Conservation (phyloP, 2,888 invertebrate genomes). For the Amblyjoppa proteus region DNA sequence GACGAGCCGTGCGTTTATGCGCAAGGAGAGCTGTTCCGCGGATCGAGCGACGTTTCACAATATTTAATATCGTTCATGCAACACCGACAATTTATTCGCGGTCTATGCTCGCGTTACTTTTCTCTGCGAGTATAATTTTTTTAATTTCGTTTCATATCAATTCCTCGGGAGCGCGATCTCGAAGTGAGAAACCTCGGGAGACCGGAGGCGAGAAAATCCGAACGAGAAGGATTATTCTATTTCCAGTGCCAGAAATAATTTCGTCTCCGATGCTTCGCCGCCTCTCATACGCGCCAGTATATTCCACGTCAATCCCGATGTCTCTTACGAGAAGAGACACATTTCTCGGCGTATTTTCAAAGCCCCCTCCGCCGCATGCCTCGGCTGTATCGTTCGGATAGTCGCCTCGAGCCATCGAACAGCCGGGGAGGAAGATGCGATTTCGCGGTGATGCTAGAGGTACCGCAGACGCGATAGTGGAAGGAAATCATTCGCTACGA, state of each 20-base stretch:
- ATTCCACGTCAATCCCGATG: constrained; percentile 45
- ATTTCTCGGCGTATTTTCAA: constrained; percentile 46
- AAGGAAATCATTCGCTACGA: constrained; percentile 28
- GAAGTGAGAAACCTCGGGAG: constrained; percentile 4
- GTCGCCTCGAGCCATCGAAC: constrained; percentile 34
- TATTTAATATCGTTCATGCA: constrained; percentile 40
- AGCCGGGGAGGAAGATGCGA: constrained; percentile 39
- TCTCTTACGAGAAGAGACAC: constrained; percentile 52
- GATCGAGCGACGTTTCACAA: constrained; percentile 43
- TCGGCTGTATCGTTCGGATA: background rate
- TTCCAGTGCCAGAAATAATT: constrained; percentile 51
- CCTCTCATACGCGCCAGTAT: constrained; percentile 35
- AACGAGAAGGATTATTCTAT: constrained; percentile 14
- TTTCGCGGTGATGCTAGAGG: constrained; percentile 6
- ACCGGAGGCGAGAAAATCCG: background rate
- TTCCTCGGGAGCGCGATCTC: constrained; percentile 3
- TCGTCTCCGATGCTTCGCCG: constrained; percentile 41
- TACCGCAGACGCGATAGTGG: background rate
- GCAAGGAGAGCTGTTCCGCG: background rate
- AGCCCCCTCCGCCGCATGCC: background rate
- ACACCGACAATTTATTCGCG: constrained; percentile 42
- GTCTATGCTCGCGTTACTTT: constrained; percentile 1
- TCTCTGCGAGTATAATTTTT: constrained; percentile 11
- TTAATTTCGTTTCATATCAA: background rate
- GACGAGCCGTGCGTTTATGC: background rate